Evolutionary conservation across 1,140 invertebrate species (phyloP).

Genomic region (Pogonus chalceus): DNA sequence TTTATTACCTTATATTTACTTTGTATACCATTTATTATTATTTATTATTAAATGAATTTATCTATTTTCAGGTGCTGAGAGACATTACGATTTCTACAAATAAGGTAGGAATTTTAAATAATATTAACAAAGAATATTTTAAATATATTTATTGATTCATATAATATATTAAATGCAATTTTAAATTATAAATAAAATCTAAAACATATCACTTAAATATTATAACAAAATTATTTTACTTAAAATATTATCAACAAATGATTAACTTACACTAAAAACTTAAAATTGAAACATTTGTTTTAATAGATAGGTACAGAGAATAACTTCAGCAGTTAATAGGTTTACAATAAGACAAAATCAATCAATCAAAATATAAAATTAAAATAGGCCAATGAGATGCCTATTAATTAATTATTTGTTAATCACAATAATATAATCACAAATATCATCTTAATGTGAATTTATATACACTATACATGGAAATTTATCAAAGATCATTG

Average conservation of each 20-base stretch:
- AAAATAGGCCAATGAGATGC: background rate
- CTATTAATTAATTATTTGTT: background rate
- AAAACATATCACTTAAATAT: background rate
- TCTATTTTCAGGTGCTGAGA: no score
- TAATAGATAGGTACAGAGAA: background rate
- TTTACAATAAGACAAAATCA: background rate
- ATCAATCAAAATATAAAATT: constrained; percentile 1
- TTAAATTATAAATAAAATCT: background rate
- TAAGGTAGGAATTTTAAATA: no score
- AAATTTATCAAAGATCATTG: background rate
- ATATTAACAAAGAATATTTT: no score
- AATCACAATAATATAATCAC: constrained; percentile 6
- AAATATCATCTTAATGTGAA: background rate
- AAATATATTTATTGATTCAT: background rate
- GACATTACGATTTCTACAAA: no score
- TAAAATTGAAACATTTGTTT: background rate
- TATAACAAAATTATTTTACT: background rate
- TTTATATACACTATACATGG: constrained; percentile 1
- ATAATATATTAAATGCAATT: background rate
- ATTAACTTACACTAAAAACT: background rate
- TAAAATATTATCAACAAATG: background rate
- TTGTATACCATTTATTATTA: no score
- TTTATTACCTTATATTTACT: no score
- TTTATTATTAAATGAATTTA: no score
- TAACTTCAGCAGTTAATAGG: background rate